These are phyloP conservation scores for Alethe castanea DNA, from an alignment of 2,113 vertebrate genomes.

Conservation along the genomic window DNA sequence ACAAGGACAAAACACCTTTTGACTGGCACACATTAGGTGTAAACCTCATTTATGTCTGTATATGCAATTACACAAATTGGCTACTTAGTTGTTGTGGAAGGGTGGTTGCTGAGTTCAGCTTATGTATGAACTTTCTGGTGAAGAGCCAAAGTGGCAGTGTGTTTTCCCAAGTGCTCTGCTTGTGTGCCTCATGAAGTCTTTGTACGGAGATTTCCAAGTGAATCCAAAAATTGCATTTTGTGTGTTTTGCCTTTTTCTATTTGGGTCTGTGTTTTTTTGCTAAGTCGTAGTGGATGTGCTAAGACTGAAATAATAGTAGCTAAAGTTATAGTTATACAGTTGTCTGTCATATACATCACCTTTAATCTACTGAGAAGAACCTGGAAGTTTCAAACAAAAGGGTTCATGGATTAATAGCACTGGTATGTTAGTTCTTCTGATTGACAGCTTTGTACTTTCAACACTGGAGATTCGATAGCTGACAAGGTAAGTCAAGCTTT, in stretches of 20 bases:
- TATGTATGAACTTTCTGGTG: background rate
- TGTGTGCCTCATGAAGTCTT: background rate
- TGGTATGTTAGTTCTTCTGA: background rate
- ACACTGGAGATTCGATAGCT: background rate
- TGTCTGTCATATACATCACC: background rate
- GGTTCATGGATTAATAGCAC: background rate
- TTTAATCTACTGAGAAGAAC: background rate
- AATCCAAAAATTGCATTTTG: background rate
- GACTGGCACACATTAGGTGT: background rate
- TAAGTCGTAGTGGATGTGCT: background rate
- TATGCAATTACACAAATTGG: background rate
- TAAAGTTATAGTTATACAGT: background rate
- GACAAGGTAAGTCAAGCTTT: background rate
- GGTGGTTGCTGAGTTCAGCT: background rate
- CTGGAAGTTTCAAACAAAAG: background rate
- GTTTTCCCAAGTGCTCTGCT: background rate
- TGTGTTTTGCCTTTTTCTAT: background rate
- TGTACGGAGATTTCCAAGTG: accelerated
- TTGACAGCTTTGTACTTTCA: background rate
- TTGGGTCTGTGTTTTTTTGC: background rate
- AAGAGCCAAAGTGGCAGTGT: background rate
- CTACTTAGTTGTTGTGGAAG: background rate
- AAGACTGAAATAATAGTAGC: background rate
- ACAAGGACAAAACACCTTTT: background rate
- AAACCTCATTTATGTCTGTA: background rate